Evolutionary conservation across 2,888 invertebrate genomes (phyloP).

Genomic region (Drosophila vallismaia): DNA sequence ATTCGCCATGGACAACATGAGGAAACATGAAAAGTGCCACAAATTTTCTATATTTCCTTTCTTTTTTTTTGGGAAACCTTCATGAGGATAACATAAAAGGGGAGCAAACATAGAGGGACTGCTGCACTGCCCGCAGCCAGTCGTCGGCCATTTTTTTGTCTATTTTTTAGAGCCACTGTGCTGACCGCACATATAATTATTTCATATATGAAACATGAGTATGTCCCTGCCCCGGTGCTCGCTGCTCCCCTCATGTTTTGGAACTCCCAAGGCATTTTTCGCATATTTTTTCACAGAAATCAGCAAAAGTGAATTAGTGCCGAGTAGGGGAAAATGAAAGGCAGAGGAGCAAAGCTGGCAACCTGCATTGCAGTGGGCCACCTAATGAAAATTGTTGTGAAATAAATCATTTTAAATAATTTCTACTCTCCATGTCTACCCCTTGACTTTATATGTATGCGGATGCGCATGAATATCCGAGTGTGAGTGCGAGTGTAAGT

Average conservation of each 20-base stretch:
- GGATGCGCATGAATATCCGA: slow-evolving; percentile 6
- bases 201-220: slow-evolving; percentile 70
- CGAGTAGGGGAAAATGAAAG: not conserved
- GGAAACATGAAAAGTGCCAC: slow-evolving; percentile 52
- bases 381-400: slow-evolving; percentile 77
- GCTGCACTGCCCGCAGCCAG: slow-evolving; percentile 68
- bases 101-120: slow-evolving; percentile 4
- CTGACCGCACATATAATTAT: slow-evolving; percentile 78
- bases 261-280: slow-evolving; percentile 59
- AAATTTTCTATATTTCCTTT: slow-evolving; percentile 47
- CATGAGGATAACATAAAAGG: slow-evolving; percentile 12
- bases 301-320: slow-evolving; percentile 77
- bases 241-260: not conserved
- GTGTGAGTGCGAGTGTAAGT: slow-evolving; percentile 1
- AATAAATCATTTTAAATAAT: slow-evolving; percentile 78
- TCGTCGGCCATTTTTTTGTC: slow-evolving; percentile 21
- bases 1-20: slow-evolving; percentile 57
- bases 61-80: slow-evolving; percentile 41
- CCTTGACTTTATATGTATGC: slow-evolving; percentile 1
- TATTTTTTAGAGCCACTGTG: slow-evolving; percentile 30
- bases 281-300: slow-evolving; percentile 65
- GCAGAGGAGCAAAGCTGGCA: not conserved
- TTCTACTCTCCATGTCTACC: slow-evolving; percentile 64
- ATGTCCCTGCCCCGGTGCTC: slow-evolving; percentile 7
- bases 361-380: slow-evolving; percentile 69